Conservation (phyloP, 2,888 invertebrate genomes). For the Cheiracanthium punctorium region DNA sequence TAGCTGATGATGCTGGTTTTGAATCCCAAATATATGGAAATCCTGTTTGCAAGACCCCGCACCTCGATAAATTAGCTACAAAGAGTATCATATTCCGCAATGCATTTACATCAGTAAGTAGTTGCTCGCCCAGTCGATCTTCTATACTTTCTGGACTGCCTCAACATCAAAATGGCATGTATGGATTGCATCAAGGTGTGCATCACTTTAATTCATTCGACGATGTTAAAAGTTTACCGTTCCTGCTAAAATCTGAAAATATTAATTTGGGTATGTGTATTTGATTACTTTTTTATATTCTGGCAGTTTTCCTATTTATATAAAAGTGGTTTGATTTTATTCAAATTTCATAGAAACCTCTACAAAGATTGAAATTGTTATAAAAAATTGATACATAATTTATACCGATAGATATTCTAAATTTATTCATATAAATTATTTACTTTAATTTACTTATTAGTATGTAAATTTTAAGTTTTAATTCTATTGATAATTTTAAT, state of each 20-base stretch:
- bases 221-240: constrained; percentile 84
- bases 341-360: not conserved
- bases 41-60: constrained; percentile 90
- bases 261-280: constrained; percentile 75
- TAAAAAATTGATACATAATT: not conserved
- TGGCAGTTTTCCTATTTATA: not conserved
- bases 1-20: constrained; percentile 94
- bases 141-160: constrained; percentile 90
- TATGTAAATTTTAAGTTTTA: too few relatives aligned
- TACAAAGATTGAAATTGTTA: not conserved
- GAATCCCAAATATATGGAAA: constrained; percentile 86
- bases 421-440: too few relatives aligned
- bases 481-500: too few relatives aligned
- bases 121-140: constrained; percentile 94
- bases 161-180: constrained; percentile 95
- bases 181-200: constrained; percentile 91
- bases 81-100: constrained; percentile 88
- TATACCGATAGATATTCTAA: too few relatives aligned
- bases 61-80: constrained; percentile 86
- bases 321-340: not conserved
- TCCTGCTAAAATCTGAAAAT: constrained; percentile 78
- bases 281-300: not conserved
- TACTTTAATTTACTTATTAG: too few relatives aligned
- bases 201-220: constrained; percentile 93
- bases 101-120: constrained; percentile 93